Evolutionary conservation across 2,113 vertebrate species (phyloP).

Genomic region (Triplophysa dalaica): DNA sequence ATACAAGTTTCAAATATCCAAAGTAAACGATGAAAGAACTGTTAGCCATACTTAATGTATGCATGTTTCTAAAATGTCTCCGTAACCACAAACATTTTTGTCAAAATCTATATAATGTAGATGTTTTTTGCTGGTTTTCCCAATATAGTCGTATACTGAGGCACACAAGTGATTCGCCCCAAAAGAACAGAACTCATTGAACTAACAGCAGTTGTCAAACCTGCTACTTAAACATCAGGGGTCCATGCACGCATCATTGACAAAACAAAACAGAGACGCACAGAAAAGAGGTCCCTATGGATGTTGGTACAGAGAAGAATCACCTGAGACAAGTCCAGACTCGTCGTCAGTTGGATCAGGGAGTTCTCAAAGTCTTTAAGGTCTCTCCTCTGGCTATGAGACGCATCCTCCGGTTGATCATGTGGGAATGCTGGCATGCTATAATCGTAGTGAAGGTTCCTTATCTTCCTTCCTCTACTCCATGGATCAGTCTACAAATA

Average conservation of each 20-base stretch:
- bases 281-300: background rate
- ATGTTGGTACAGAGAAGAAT: slow-evolving; percentile 2
- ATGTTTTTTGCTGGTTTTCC: too few relatives aligned
- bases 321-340: slow-evolving; percentile 76
- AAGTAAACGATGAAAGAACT: too few relatives aligned
- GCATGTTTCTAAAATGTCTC: too few relatives aligned
- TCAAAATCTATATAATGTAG: too few relatives aligned
- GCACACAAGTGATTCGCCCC: too few relatives aligned
- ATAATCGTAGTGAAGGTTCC: slow-evolving; percentile 64
- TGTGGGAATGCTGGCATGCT: slow-evolving; percentile 41
- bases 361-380: slow-evolving; percentile 74
- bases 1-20: too few relatives aligned
- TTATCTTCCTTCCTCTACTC: slow-evolving; percentile 66
- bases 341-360: slow-evolving; percentile 70
- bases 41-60: too few relatives aligned
- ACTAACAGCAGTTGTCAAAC: too few relatives aligned
- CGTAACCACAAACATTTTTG: too few relatives aligned
- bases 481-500: slow-evolving; percentile 66
- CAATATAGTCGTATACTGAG: too few relatives aligned
- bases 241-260: background rate
- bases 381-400: slow-evolving; percentile 68
- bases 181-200: too few relatives aligned
- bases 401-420: slow-evolving; percentile 62
- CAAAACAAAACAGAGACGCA: slow-evolving; percentile 2
- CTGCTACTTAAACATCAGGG: too few relatives aligned